Percentiles rank a stretch among this genome's conserved stretches.
Evolutionary conservation across 2,888 invertebrate species (phyloP).

Genomic region (Hofmannophila pseudospretella): DNA sequence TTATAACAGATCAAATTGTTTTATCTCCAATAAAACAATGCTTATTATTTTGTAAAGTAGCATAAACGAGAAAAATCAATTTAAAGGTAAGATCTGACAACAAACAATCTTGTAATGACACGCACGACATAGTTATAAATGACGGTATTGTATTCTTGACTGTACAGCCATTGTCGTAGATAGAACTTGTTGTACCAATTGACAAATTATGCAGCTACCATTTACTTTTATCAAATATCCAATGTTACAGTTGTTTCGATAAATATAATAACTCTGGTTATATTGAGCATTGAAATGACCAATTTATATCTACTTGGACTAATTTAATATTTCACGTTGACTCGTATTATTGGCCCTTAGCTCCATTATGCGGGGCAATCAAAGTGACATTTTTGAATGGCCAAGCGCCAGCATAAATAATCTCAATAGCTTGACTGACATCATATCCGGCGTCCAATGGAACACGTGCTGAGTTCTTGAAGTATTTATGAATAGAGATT

Average conservation of each 20-base stretch:
- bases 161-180: constrained; percentile 34
- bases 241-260: constrained; percentile 28
- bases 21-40: too few relatives aligned
- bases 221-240: constrained; percentile 45
- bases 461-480: constrained; percentile 1
- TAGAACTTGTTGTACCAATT: constrained; percentile 61
- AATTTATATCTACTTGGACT: constrained; percentile 7
- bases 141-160: constrained; percentile 4
- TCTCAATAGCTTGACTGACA: constrained; percentile 1
- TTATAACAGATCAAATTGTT: too few relatives aligned
- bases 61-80: too few relatives aligned
- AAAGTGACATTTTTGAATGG: constrained; percentile 1
- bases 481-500: too few relatives aligned
- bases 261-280: constrained; percentile 11
- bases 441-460: constrained; percentile 6
- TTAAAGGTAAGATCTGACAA: too few relatives aligned
- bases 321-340: constrained; percentile 5
- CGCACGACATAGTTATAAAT: too few relatives aligned
- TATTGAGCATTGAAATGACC: not conserved
- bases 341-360: constrained; percentile 5
- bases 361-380: constrained; percentile 1
- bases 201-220: constrained; percentile 64
- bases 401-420: constrained; percentile 5
- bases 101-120: too few relatives aligned
- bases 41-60: too few relatives aligned